phyloP scores from a whole-genome alignment of 2,797 vertebrate species.

The Trachurus trachurus region DNA sequence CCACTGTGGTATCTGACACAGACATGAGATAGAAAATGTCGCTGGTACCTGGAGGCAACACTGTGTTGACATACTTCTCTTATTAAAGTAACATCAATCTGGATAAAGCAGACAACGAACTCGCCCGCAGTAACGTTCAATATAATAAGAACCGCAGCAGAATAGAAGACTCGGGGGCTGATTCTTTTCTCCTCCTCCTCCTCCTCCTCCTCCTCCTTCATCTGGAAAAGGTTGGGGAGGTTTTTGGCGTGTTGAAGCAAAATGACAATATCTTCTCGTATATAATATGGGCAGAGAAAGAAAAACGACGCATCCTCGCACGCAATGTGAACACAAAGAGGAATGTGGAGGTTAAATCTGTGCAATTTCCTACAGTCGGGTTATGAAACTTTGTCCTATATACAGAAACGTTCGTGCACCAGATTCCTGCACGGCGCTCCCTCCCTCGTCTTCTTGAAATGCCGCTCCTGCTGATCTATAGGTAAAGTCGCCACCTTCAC shows the following conservation, averaged over 20 bases:
- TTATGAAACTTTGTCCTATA: neutral
- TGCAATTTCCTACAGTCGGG: neutral
- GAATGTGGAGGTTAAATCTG: neutral
- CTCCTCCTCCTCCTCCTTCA: conserved; percentile 2
- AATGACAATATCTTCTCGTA: conserved; percentile 35
- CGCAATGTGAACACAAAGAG: conserved; percentile 16
- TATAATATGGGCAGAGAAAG: neutral
- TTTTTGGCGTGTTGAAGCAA: conserved; percentile 47
- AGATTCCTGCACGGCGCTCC: neutral
- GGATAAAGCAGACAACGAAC: conserved; percentile 28
- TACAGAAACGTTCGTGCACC: neutral
- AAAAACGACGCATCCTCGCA: conserved; percentile 13
- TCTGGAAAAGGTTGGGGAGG: neutral
- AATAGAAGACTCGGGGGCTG: conserved; percentile 2
- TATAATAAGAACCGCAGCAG: conserved; percentile 34
- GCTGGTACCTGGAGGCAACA: conserved; percentile 51
- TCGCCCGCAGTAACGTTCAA: conserved; percentile 38
- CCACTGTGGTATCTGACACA: neutral
- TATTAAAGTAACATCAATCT: conserved; percentile 77
- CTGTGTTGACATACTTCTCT: conserved; percentile 70
- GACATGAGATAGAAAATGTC: conserved; percentile 36
- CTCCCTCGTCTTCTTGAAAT: neutral
- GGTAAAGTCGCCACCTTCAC: neutral
- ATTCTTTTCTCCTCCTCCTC: neutral
- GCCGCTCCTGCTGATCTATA: neutral